Evolutionary conservation across 2,797 vertebrate species (phyloP).

Genomic region (Brachyrhaphis roseni): DNA sequence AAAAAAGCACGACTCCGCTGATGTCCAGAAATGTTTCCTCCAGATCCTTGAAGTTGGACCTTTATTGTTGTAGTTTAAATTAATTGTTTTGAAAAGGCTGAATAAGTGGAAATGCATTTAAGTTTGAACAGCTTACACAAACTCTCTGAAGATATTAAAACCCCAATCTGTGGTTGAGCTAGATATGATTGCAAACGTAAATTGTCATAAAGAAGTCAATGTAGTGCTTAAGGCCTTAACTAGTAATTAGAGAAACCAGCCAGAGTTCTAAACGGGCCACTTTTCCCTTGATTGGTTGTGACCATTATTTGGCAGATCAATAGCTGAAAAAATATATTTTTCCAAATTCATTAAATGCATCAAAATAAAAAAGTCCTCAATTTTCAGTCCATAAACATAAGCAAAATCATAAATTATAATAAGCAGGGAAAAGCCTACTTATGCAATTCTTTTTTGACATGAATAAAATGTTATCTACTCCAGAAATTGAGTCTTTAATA

Average conservation of each 20-base stretch:
- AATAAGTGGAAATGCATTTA: neutral
- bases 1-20: neutral
- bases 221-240: neutral
- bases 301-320: neutral
- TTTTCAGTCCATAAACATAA: neutral
- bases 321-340: neutral
- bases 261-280: neutral
- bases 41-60: neutral
- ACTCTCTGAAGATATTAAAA: neutral
- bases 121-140: neutral
- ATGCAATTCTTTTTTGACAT: neutral
- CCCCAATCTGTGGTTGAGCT: neutral
- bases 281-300: neutral
- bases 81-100: neutral
- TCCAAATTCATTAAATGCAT: neutral
- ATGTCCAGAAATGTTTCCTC: neutral
- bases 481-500: neutral
- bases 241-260: too few relatives aligned
- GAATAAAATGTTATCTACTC: neutral
- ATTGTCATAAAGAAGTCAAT: neutral
- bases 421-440: neutral
- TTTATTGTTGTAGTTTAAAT: neutral
- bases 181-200: neutral
- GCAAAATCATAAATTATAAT: neutral
- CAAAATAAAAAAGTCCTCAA: neutral